Evolutionary conservation across 2,888 invertebrate genomes (phyloP).

Genomic region (Hirtodrosophila alboralis): DNA sequence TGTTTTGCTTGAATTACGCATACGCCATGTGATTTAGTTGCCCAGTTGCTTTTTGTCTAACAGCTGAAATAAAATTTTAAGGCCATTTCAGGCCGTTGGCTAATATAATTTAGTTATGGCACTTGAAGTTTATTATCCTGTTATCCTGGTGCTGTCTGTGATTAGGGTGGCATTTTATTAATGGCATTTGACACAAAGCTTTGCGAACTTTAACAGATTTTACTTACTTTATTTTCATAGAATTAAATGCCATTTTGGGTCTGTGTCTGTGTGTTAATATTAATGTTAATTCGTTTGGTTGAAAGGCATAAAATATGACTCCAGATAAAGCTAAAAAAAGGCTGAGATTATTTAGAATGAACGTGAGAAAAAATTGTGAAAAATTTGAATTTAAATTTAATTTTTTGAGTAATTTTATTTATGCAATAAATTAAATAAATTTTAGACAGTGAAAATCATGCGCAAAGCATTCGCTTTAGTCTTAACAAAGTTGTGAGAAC

Average conservation of each 20-base stretch:
- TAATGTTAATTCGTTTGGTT: background rate
- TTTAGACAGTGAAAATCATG: too few species aligned
- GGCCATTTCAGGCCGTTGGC: conserved; percentile 26
- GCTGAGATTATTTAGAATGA: too few species aligned
- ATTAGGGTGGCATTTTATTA: conserved; percentile 37
- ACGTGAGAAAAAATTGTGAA: background rate
- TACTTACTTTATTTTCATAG: conserved; percentile 5
- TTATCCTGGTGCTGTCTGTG: conserved; percentile 48
- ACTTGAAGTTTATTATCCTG: conserved; percentile 61
- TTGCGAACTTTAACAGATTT: conserved; percentile 11
- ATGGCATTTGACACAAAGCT: conserved; percentile 11
- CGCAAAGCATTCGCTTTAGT: too few species aligned
- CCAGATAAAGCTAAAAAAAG: conserved; percentile 1
- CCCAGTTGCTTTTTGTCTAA: conserved; percentile 15
- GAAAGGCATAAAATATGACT: conserved; percentile 6
- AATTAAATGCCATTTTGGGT: conserved; percentile 17
- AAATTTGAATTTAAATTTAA: too few species aligned
- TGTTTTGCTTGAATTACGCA: conserved; percentile 23
- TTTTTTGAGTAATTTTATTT: too few species aligned
- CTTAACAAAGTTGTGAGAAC: too few species aligned
- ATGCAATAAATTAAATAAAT: too few species aligned
- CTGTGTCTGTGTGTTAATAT: background rate
- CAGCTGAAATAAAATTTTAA: conserved; percentile 29
- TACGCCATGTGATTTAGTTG: conserved; percentile 30
- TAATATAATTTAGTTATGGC: conserved; percentile 44